Percentiles rank a stretch among this genome's conserved stretches.
Evolutionary conservation across 2,888 invertebrate species (phyloP).

Genomic region (Eupsilia transversa): DNA sequence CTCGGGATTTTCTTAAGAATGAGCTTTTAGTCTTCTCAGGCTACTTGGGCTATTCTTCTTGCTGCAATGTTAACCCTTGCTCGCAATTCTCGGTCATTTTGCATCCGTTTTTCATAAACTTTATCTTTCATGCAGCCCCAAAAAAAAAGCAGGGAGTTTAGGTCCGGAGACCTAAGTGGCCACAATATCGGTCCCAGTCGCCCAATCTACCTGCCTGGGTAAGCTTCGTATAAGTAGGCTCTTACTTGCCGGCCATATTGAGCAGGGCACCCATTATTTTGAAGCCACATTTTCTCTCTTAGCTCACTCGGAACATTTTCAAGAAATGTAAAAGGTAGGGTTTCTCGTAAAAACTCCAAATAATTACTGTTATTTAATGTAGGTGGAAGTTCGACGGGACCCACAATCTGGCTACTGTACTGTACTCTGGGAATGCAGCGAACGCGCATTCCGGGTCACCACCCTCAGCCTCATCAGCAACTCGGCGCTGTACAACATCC

Average conservation of each 20-base stretch:
- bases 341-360: constrained; percentile 25
- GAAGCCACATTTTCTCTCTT: constrained; percentile 27
- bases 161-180: no score
- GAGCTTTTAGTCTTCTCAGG: constrained; percentile 19
- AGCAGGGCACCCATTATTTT: constrained; percentile 30
- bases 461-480: no score
- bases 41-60: constrained; percentile 18
- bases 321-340: constrained; percentile 12
- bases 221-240: constrained; percentile 1
- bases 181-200: constrained; percentile 18
- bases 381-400: constrained; percentile 51
- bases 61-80: constrained; percentile 22
- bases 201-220: constrained; percentile 25
- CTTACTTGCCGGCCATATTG: constrained; percentile 13
- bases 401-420: constrained; percentile 57
- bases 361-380: constrained; percentile 26
- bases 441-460: no score
- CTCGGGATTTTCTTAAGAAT: constrained; percentile 23
- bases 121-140: constrained; percentile 21
- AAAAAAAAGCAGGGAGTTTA: constrained; percentile 23
- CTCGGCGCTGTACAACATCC: no score
- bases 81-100: constrained; percentile 15
- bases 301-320: constrained; percentile 28
- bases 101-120: constrained; percentile 22
- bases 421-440: no score